These are phyloP conservation scores for Paguma larvata DNA, from an alignment of 2,797 vertebrate genomes.

Conservation along the genomic window DNA sequence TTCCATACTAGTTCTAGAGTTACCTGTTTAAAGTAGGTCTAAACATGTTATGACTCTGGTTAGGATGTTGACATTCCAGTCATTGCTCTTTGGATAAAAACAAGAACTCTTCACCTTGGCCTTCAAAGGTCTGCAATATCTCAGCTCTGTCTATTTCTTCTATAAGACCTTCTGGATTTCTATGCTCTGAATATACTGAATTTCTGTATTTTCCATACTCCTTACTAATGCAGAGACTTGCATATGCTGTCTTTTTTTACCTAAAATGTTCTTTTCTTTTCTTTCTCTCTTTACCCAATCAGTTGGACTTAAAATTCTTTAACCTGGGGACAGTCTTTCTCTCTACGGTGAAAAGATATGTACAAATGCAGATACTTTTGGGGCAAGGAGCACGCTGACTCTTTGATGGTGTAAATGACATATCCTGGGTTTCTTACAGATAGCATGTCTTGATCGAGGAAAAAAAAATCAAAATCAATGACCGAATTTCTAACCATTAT, in stretches of 20 bases:
- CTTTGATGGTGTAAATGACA: not conserved
- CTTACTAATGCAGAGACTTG: not conserved
- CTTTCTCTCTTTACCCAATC: not conserved
- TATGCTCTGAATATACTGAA: not conserved
- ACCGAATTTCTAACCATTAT: not conserved
- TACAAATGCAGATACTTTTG: not conserved
- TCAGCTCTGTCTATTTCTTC: not conserved
- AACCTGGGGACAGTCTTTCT: not conserved
- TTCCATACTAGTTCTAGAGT: not conserved
- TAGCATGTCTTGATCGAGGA: not conserved
- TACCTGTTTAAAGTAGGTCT: conserved; percentile 32
- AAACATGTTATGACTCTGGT: not conserved
- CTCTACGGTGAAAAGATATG: not conserved
- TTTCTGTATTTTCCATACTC: conserved; percentile 19
- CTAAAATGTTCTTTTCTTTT: not conserved
- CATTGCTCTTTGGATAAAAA: conserved; percentile 8
- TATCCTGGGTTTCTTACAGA: conserved; percentile 7
- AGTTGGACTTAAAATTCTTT: not conserved
- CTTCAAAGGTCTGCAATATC: not conserved
- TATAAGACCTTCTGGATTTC: not conserved
- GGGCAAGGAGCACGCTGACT: not conserved
- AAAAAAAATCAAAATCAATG: not conserved
- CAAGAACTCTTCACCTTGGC: not conserved
- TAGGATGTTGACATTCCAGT: not conserved
- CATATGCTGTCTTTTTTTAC: not conserved